phyloP scores from a whole-genome alignment of 2,888 invertebrate species.

The Priocnemis perturbator region DNA sequence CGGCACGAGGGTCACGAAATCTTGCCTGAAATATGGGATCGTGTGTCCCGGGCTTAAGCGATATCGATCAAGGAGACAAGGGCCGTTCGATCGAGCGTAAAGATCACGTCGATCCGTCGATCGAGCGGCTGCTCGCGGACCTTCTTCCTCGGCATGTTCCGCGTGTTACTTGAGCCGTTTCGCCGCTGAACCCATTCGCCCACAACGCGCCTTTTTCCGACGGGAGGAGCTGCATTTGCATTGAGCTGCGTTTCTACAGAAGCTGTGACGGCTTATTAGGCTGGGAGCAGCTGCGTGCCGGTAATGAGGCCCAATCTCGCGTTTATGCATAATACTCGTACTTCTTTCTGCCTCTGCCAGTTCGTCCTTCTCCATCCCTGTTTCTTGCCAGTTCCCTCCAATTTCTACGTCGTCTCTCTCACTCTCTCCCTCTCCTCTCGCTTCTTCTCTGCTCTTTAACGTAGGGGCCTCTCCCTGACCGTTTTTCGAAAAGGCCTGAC shows the following conservation, averaged over 20 bases:
- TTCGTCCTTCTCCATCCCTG: not conserved
- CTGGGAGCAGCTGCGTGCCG: slow-evolving; percentile 70
- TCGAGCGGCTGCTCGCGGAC: not conserved
- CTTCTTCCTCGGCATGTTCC: not conserved
- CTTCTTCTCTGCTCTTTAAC: slow-evolving; percentile 19
- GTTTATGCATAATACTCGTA: slow-evolving; percentile 63
- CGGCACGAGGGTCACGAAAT: too few relatives aligned
- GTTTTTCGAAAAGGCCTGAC: not conserved
- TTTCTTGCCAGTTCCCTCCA: slow-evolving; percentile 1
- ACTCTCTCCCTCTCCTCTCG: slow-evolving; percentile 23
- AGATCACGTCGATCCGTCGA: slow-evolving; percentile 20
- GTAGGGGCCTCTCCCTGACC: not conserved
- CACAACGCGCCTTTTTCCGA: slow-evolving; percentile 1
- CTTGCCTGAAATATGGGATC: too few relatives aligned
- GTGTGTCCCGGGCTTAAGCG: slow-evolving; percentile 9
- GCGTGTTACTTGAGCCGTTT: not conserved
- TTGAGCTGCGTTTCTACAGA: slow-evolving; percentile 66
- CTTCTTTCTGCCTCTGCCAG: slow-evolving; percentile 1
- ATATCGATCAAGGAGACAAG: slow-evolving; percentile 37
- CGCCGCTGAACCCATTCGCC: slow-evolving; percentile 25
- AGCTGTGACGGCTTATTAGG: slow-evolving; percentile 73
- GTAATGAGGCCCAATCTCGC: slow-evolving; percentile 69
- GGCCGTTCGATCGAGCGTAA: slow-evolving; percentile 29
- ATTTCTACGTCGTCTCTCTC: slow-evolving; percentile 21
- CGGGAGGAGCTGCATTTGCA: slow-evolving; percentile 61